Evolutionary conservation across 2,113 vertebrate genomes (phyloP).

Genomic region (Aplodontia rufa): DNA sequence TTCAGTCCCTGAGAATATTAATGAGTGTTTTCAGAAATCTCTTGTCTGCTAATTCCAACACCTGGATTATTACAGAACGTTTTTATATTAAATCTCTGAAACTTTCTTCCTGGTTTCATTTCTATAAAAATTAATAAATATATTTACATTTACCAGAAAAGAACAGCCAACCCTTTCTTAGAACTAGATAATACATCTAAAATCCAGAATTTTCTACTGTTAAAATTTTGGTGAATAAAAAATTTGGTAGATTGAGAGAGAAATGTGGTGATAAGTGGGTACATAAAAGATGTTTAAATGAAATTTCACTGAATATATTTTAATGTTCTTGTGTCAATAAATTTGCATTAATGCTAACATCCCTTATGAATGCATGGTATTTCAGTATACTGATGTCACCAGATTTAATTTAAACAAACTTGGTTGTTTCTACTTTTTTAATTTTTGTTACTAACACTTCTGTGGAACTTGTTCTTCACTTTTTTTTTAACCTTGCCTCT

Average conservation of each 20-base stretch:
- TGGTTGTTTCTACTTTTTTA: background rate
- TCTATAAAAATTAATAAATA: background rate
- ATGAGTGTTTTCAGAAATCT: background rate
- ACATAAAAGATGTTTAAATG: background rate
- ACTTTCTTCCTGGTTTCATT: background rate
- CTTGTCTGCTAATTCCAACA: background rate
- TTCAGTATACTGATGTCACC: background rate
- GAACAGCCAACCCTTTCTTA: background rate
- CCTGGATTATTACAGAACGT: background rate
- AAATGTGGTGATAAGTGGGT: background rate
- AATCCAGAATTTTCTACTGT: background rate
- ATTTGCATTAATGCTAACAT: background rate
- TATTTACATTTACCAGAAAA: background rate
- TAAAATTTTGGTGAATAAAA: background rate
- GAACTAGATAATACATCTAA: background rate
- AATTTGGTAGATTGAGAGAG: background rate
- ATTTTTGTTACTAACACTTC: background rate
- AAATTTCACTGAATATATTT: background rate
- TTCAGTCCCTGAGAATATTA: background rate
- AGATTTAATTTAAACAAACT: background rate
- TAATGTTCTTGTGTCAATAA: background rate
- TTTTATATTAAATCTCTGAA: background rate
- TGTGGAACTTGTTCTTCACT: background rate
- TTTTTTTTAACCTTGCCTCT: background rate
- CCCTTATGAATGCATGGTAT: background rate